phyloP scores from a whole-genome alignment of 2,113 vertebrate species.

The Sinocyclocheilus anophthalmus region DNA sequence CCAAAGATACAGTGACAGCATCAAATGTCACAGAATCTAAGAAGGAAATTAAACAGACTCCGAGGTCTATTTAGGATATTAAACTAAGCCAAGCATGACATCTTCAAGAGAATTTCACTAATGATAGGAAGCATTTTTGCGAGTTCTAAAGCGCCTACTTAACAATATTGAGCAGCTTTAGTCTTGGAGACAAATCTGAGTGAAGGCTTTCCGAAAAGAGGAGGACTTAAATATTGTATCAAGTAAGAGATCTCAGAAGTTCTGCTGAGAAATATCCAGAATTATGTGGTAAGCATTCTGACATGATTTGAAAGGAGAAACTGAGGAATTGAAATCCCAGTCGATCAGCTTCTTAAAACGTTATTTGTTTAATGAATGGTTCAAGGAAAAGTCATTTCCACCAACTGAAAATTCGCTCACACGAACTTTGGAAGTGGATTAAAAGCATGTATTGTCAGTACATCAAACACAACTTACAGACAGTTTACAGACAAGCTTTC shows the following conservation, averaged over 20 bases:
- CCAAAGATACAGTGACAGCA: constrained; percentile 50
- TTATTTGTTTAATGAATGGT: background rate
- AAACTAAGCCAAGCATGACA: constrained; percentile 54
- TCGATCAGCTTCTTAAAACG: background rate
- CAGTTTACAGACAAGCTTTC: background rate
- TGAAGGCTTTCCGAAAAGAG: constrained; percentile 35
- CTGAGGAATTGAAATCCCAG: background rate
- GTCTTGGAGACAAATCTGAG: constrained; percentile 34
- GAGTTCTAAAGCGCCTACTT: background rate
- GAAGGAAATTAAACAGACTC: constrained; percentile 55
- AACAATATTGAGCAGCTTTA: constrained; percentile 27
- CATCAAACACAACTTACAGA: background rate
- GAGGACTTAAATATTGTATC: constrained; percentile 34
- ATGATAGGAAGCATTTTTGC: constrained; percentile 40
- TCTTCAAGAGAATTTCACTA: constrained; percentile 43
- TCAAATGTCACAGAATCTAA: constrained; percentile 47
- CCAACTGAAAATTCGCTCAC: background rate
- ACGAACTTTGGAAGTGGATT: background rate
- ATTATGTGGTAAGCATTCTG: background rate
- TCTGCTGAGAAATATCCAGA: background rate
- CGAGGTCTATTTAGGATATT: constrained; percentile 53
- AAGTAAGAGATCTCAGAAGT: background rate
- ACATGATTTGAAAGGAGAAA: background rate
- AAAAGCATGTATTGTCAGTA: background rate
- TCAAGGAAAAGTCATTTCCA: background rate